Evolutionary conservation across 2,113 vertebrate species (phyloP).

Genomic region (Pangasianodon hypophthalmus): DNA sequence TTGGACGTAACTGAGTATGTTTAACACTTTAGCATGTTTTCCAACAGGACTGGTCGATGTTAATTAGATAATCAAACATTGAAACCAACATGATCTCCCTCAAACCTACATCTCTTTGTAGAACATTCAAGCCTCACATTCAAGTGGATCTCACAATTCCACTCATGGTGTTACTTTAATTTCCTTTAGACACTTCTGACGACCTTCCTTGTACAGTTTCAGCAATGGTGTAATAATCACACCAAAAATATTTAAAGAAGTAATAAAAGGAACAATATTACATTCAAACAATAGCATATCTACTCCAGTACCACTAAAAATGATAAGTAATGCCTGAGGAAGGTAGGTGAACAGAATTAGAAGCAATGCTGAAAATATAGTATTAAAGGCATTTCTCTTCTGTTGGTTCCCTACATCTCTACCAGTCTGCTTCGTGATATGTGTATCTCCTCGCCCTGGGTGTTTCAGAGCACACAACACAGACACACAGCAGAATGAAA

Average conservation of each 20-base stretch:
- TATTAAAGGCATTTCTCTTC: constrained; percentile 40
- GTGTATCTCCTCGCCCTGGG: constrained; percentile 22
- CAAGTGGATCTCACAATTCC: too few species aligned
- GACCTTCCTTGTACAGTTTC: not conserved
- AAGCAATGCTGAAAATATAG: constrained; percentile 19
- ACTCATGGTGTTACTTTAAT: not conserved
- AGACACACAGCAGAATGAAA: constrained; percentile 32
- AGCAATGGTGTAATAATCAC: constrained; percentile 7
- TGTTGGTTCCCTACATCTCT: constrained; percentile 27
- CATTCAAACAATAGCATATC: not conserved
- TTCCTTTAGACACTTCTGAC: not conserved
- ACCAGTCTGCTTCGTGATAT: not conserved
- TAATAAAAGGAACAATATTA: not conserved
- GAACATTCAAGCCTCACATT: too few species aligned
- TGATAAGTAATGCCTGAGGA: not conserved
- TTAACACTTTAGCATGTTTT: too few species aligned
- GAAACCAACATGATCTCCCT: too few species aligned
- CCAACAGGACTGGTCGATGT: too few species aligned
- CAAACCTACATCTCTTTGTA: not conserved
- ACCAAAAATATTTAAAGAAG: constrained; percentile 9
- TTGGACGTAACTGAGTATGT: too few species aligned
- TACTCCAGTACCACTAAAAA: not conserved
- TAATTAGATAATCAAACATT: too few species aligned
- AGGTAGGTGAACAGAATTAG: not conserved
- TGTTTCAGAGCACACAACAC: constrained; percentile 25